Evolutionary conservation across 2,797 vertebrate genomes (phyloP), one percentile per base, ranked within the genome.

Genomic region (Enteromius thamalakanensis): DNA sequence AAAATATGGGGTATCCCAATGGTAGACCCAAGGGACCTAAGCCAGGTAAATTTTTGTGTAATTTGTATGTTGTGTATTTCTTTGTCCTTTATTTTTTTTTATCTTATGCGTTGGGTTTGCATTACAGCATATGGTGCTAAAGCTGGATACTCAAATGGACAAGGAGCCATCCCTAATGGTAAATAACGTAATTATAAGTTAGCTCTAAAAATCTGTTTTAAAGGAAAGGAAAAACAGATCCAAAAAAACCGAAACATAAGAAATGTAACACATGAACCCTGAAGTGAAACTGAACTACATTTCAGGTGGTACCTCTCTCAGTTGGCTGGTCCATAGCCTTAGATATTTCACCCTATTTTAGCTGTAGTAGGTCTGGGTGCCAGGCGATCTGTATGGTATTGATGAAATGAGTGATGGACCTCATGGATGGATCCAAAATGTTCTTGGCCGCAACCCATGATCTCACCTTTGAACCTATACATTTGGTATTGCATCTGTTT

Each of bases 31-130:
- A 87, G 76, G 89, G 75, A 89, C 87, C 86, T 11, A 90, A 90
- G 74, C 80, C 83, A 89, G 90, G 92, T 94, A 86, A 64, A 93
- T 88, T 83, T 75, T 10, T 26, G 6, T 51, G 12, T 34, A 8
- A 3, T 47, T 7, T 6, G 5, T 37, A 23, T 64, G 10, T 17
- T 49, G 12, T 40, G 2, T n/a, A 9, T 69, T 19, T 65, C 29
- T 15, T 76, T 45, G 3, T 19, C 19, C 8, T 40, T 17, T 64
- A 17, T 45, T 4, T 19, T 42, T 21, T 80, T 12, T 7, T n/a
- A 32, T 47, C 3, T 80, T 9, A 26, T 80, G 23, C 11, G 10
- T 62, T 26, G 37, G n/a, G 12, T 76, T 21, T 81, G 14, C 40
- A 55, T 53, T 1, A 62, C 32, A 84, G 81, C 45, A 69, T 79